These are phyloP conservation scores for Orthonychiurus folsomi DNA, from an alignment of 2,888 invertebrate species.

Conservation along the genomic window DNA sequence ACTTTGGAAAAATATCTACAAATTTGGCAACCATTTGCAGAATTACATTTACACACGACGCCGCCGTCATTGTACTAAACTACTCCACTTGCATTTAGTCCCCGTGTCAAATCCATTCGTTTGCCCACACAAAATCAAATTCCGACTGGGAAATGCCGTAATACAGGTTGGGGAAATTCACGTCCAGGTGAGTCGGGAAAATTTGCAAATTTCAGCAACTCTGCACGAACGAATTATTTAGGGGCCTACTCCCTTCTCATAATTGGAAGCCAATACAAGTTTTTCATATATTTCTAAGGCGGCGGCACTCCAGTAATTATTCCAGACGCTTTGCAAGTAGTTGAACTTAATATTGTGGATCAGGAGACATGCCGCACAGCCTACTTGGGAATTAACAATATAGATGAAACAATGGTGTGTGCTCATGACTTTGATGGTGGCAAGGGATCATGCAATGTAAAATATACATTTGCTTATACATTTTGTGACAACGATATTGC, in stretches of 20 bases:
- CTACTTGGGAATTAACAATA: not conserved
- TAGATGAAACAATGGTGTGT: slow-evolving; percentile 3
- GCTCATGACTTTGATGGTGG: slow-evolving; percentile 9
- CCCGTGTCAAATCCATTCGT: not conserved
- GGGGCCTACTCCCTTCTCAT: too few relatives aligned
- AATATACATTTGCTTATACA: too few relatives aligned
- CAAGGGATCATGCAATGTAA: slow-evolving; percentile 7
- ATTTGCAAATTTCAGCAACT: too few relatives aligned
- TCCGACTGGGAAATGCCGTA: not conserved
- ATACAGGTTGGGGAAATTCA: not conserved
- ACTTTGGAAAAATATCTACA: not conserved
- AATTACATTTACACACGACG: not conserved
- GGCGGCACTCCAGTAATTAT: slow-evolving; percentile 14
- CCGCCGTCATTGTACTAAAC: not conserved
- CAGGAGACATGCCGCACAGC: not conserved
- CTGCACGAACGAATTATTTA: too few relatives aligned
- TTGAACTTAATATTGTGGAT: slow-evolving; percentile 12
- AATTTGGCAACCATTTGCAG: not conserved
- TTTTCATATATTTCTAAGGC: too few relatives aligned
- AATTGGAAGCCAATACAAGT: too few relatives aligned
- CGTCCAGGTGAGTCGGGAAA: too few relatives aligned
- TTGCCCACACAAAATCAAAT: not conserved
- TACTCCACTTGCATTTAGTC: not conserved
- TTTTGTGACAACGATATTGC: not conserved
- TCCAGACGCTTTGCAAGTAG: slow-evolving; percentile 19